phyloP scores from a whole-genome alignment of 2,113 vertebrate species.

The Dipodomys merriami region DNA sequence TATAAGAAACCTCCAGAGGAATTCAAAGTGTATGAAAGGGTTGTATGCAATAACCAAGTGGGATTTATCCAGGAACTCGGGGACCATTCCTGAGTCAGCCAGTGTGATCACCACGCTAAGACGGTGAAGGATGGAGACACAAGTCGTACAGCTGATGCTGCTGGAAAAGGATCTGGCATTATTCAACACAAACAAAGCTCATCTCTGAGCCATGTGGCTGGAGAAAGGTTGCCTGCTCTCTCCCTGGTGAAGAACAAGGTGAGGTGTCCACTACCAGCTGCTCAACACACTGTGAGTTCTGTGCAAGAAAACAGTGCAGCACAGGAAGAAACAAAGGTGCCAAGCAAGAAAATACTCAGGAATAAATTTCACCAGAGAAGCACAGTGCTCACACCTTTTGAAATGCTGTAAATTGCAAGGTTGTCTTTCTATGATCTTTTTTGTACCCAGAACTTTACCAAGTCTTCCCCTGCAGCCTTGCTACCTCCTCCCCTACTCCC shows the following conservation, averaged over 20 bases:
- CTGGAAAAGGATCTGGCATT: neutral
- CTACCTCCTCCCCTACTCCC: too few relatives aligned
- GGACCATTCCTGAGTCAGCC: neutral
- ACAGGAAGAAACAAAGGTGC: neutral
- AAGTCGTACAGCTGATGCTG: too few relatives aligned
- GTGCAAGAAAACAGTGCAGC: neutral
- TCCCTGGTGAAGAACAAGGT: neutral
- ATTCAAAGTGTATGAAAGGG: neutral
- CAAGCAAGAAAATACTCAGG: neutral
- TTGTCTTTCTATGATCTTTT: neutral
- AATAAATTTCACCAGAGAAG: neutral
- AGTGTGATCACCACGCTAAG: rapidly evolving
- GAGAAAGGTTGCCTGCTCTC: neutral
- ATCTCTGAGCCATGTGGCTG: too few relatives aligned
- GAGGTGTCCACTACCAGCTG: neutral
- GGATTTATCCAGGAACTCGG: neutral
- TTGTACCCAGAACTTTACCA: neutral
- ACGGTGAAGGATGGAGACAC: neutral
- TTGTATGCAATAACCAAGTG: neutral
- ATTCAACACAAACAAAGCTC: neutral
- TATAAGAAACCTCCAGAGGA: neutral
- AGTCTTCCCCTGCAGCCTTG: too few relatives aligned
- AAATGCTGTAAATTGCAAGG: too few relatives aligned
- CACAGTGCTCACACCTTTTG: neutral
- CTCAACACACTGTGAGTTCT: neutral